A percentile compares a stretch with the other conserved stretches of the same genome.
phyloP scores from a whole-genome alignment of 2,113 vertebrate genomes.

The Callipepla californica region DNA sequence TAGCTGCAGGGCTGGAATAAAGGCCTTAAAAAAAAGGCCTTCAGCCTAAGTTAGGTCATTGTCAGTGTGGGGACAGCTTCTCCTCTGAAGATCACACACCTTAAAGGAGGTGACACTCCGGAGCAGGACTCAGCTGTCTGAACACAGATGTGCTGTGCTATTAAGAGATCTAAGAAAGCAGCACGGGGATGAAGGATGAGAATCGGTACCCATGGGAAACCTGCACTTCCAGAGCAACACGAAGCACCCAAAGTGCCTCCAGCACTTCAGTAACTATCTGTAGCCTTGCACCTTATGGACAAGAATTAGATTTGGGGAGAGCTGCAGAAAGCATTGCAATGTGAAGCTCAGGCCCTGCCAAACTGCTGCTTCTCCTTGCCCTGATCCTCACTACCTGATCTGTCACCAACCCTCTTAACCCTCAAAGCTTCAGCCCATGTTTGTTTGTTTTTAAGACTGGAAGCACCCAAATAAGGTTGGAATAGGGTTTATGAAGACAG shows the following conservation, averaged over 20 bases:
- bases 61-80: neutral
- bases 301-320: neutral
- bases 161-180: neutral
- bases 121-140: neutral
- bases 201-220: neutral
- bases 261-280: neutral
- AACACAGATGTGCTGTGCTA: neutral
- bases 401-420: neutral
- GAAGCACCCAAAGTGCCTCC: neutral
- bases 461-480: neutral
- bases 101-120: neutral
- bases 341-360: fast-evolving
- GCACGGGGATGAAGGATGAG: neutral
- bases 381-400: neutral
- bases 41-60: fast-evolving
- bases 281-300: neutral
- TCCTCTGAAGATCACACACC: neutral
- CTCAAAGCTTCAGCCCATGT: neutral
- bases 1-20: neutral
- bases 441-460: neutral
- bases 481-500: neutral
- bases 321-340: neutral
- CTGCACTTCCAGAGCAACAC: neutral
- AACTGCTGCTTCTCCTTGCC: neutral
- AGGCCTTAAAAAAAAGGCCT: neutral